Base-by-base conservation (phyloP, 2,113 vertebrate genomes). In the Pedetes capensis region DNA sequence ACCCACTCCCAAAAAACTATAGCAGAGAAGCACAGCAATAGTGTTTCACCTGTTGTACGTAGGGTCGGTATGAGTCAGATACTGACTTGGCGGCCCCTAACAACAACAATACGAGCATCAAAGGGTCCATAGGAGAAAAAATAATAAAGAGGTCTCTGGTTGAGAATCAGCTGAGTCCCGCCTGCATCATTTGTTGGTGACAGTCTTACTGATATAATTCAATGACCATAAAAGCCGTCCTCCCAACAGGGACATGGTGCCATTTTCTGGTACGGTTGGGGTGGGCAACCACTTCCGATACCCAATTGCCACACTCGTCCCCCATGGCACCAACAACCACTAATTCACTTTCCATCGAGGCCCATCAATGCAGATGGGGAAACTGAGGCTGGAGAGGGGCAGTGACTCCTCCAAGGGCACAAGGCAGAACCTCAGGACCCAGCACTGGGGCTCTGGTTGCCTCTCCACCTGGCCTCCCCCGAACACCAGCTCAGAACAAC, bases 91-190 rank as follows among this genome's bases (percentile, higher is more conserved):
- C n/a, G n/a, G n/a, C n/a, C n/a, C n/a, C n/a, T n/a, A n/a, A n/a
- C n/a, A n/a, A n/a, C n/a, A n/a, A n/a, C n/a, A n/a, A n/a, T n/a
- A n/a, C n/a, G n/a, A n/a, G n/a, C n/a, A n/a, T n/a, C n/a, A 27
- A 20, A 2, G 34, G 17, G 37, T 11, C 0, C 17, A 12, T 0
- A 7, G 4, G 39, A 47, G 13, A 2, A 66, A n/a, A 29, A 55
- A 8, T 5, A 2, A n/a, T 5, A 27, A 49, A 53, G 44, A 69
- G 39, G 7, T 17, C 17, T 82, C 13, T 7, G 29, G 14, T 4
- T 51, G 57, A 87, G 66, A 44, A 10, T 39, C 59, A 25, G 75
- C 13, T 47, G 5, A 12, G 27, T 23, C 69, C 23, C 29, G 44
- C 20, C 83, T 2, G 32, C 53, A 16, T 53, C 47, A 2, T 18